Percentiles rank a stretch among this genome's conserved stretches.
Evolutionary conservation across 2,888 invertebrate species (phyloP).

Genomic region (Apamea crenata): DNA sequence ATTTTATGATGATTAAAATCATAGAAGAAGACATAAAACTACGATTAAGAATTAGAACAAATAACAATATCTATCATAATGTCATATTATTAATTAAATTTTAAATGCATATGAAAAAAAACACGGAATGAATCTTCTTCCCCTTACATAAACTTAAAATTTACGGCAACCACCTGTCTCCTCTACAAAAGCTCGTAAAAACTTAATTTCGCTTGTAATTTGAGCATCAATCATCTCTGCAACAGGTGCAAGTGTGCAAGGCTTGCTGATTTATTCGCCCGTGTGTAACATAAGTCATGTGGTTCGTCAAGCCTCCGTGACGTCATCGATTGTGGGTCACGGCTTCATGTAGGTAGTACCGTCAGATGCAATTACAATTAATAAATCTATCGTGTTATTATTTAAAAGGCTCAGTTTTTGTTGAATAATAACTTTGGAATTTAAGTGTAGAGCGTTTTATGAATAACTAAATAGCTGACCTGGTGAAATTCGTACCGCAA

Average conservation of each 20-base stretch:
- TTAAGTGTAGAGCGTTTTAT: neutral
- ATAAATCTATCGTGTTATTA: constrained; percentile 58
- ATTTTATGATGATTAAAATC: constrained; percentile 21
- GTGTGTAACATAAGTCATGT: constrained; percentile 61
- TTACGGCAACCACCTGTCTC: constrained; percentile 17
- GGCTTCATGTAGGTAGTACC: constrained; percentile 74
- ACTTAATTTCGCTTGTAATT: constrained; percentile 44
- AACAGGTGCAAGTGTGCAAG: constrained; percentile 44
- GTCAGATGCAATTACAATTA: constrained; percentile 56
- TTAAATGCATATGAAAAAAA: neutral
- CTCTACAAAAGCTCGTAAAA: constrained; percentile 27
- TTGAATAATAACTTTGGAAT: neutral
- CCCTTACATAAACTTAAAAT: neutral
- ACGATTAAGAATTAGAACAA: constrained; percentile 5
- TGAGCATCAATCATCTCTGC: constrained; percentile 45
- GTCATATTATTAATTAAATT: neutral
- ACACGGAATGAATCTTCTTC: neutral
- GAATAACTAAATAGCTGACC: neutral
- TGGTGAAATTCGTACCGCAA: too few species aligned
- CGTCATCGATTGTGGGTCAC: constrained; percentile 84
- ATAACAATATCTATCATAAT: constrained; percentile 4
- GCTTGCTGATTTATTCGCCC: constrained; percentile 22
- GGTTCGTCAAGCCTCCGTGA: constrained; percentile 68
- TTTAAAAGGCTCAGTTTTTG: constrained; percentile 30
- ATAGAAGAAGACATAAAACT: neutral